Base-by-base conservation (phyloP, 1,140 invertebrate genomes). In the Manduca sexta region DNA sequence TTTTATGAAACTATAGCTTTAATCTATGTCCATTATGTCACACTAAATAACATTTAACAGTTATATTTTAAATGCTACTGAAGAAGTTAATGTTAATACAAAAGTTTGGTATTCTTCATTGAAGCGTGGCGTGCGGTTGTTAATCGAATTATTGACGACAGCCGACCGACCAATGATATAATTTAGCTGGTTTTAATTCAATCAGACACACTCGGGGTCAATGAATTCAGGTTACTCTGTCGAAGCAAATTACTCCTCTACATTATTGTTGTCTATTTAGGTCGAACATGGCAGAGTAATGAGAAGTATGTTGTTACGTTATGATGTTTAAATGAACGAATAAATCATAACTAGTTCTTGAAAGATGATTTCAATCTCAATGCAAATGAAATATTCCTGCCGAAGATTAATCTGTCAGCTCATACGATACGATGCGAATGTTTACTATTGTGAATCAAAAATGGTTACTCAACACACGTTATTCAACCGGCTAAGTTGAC, bases 141-240 rank as follows among this genome's bases (percentile, higher is more conserved):
- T 76, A 74, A 81, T 81, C 63, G 69, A 84, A 74, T 84, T 77
- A 81, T 59, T 51, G 52, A 53, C 56, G 62, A 64, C 64, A 65
- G 62, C 64, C 64, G 60, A 52, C 53, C 60, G 60, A 49, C 58
- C 61, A 79, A 70, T 82, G 75, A 82, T 81, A 81, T 78, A 80
- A 82, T 76, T 80, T 71, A 76, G 74, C 72, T 81, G 68, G 72
- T 76, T 78, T 71, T 74, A 43, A 83, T 74, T 70, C 52, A 67
- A 81, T 73, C 64, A 39, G 72, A 73, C 72, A 67, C 68, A 70
- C 64, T 64, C 56, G 73, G 67, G 74, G 68, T 72, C 71, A 54
- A 60, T 54, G 60, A 73, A 79, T 73, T 74, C 54, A 60, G 69
- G 69, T 78, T 75, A 71, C 63, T 64, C 54, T 60, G 54, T 54